Base-by-base conservation (phyloP, 2,888 invertebrate species). In the Sphaerophoria taeniata region DNA sequence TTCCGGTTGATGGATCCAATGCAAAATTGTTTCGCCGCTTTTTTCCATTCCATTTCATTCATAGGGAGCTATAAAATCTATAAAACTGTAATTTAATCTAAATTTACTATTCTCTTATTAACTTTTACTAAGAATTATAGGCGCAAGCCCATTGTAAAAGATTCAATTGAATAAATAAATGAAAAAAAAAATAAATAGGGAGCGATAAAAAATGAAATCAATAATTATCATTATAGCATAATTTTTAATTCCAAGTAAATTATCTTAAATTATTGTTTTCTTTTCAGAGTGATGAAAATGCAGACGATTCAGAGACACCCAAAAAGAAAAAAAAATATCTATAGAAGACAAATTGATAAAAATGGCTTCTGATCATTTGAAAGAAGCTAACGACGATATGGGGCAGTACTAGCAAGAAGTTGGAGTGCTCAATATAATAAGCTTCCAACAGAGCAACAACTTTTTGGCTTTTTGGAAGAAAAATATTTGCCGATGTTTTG, bases 1-100 rank as follows among this genome's bases (percentile, higher is more conserved):
- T 85, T 85, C 14, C 85, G 76, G 43, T 76, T 80, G 4, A 85
- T 51, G 31, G 75, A 47, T 24, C 76, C 76, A 9, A 76, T 14
- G 33, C 75, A 75, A 34, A 67, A 73, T 7, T 51, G 34, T 24
- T 67, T 51, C 6, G 73, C 65, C n/a, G 43, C 24, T 47, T 24
- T 65, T 39, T 67, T 73, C 53, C 67, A 79, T 34, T 56, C 43
- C 7, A 67, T 11, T 61, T 33, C 43, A 69, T 60, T 74, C 11
- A 3, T 45, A n/a, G 73, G 69, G 33, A 79, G n/a, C 73, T 73
- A 16, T n/a, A 55, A 60, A 75, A n/a, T n/a, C n/a, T n/a, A n/a
- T n/a, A n/a, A n/a, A n/a, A n/a, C n/a, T n/a, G n/a, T n/a, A n/a
- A n/a, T n/a, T n/a, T n/a, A n/a, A n/a, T n/a, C n/a, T n/a, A n/a